These are phyloP conservation scores for Ectemnius continuus DNA, from an alignment of 2,888 invertebrate species.

Conservation along the genomic window DNA sequence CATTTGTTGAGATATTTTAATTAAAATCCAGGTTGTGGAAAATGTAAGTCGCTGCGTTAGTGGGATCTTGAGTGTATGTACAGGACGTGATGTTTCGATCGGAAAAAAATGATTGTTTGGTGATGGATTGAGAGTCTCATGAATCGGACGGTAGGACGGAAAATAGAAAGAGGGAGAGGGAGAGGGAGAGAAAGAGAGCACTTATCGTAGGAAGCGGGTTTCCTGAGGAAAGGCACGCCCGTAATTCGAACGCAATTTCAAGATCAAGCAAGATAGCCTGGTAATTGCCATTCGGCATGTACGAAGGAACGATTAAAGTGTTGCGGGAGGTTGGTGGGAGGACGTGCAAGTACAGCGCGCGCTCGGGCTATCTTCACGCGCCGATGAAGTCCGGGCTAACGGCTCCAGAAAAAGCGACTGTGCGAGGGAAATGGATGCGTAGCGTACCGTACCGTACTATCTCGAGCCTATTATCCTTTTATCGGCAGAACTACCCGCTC, in stretches of 20 bases:
- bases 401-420: constrained; percentile 14
- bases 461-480: constrained; percentile 52
- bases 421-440: constrained; percentile 42
- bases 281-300: constrained; percentile 43
- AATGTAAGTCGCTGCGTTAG: neutral
- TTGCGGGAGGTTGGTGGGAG: constrained; percentile 9
- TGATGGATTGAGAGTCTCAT: too few relatives aligned
- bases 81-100: too few relatives aligned
- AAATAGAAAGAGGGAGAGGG: neutral
- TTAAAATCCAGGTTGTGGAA: neutral
- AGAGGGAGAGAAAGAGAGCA: neutral
- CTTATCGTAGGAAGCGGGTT: constrained; percentile 7
- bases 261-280: constrained; percentile 38
- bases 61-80: too few relatives aligned
- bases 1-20: neutral
- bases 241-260: constrained; percentile 24
- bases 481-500: constrained; percentile 44
- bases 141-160: neutral
- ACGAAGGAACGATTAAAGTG: constrained; percentile 40
- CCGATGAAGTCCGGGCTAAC: constrained; percentile 33
- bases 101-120: neutral
- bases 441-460: neutral
- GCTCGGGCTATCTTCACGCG: constrained; percentile 37
- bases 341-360: neutral
- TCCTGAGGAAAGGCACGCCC: constrained; percentile 4